These are phyloP conservation scores for Zootermopsis nevadensis DNA, from an alignment of 2,888 invertebrate genomes.

Conservation along the genomic window DNA sequence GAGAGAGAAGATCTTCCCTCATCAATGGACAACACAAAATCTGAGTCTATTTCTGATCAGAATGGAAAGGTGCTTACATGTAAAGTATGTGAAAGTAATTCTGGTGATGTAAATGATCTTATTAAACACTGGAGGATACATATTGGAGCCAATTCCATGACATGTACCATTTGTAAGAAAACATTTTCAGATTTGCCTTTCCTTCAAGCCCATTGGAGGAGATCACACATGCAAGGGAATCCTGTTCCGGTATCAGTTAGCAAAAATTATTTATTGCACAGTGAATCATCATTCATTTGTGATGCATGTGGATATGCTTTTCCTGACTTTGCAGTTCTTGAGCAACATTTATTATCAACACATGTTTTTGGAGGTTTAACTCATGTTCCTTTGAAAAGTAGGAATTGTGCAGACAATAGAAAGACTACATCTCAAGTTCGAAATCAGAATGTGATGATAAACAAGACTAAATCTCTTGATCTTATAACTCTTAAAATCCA, in stretches of 20 bases:
- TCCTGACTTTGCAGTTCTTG: background rate
- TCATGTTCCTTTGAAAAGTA: background rate
- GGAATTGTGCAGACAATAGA: conserved; percentile 9
- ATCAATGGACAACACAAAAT: background rate
- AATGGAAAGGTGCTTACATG: conserved; percentile 3
- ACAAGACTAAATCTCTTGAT: background rate
- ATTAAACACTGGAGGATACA: conserved; percentile 23
- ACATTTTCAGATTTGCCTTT: conserved; percentile 24
- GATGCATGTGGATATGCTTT: conserved; percentile 18
- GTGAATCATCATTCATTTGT: background rate
- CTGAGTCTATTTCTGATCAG: background rate
- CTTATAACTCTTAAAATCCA: background rate
- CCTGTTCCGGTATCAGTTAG: background rate
- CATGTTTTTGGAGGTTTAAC: background rate
- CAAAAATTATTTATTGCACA: background rate
- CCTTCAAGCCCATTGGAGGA: conserved; percentile 20
- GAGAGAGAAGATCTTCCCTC: background rate
- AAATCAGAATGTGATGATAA: background rate
- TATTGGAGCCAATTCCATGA: conserved; percentile 11
- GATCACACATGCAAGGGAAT: conserved; percentile 17
- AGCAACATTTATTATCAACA: conserved; percentile 21
- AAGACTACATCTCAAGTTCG: background rate
- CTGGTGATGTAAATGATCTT: background rate
- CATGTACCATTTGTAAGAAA: conserved; percentile 14
- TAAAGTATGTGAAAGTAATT: background rate